Base-by-base conservation (phyloP, 2,113 vertebrate species). In the Petrocephalus zakoni region DNA sequence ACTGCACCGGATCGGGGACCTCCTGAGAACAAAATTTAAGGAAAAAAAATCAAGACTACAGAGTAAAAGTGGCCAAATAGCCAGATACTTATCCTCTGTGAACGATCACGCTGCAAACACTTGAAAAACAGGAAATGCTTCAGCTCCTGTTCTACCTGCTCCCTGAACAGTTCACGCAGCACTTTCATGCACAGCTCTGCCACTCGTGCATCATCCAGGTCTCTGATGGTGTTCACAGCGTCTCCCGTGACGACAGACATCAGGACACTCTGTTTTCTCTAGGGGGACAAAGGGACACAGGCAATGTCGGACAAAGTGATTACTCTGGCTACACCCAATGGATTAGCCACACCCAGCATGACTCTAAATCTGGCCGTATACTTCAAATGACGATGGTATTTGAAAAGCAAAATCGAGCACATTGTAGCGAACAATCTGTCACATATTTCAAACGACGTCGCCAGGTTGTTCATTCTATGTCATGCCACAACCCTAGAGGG, bases 191-290 rank as follows among this genome's bases (percentile, higher is more conserved):
- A 99, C 92, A 97, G 96, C 8, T 96, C 94, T 0, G 96, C 92
- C 89, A 99, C 96, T 92, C 98, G 95, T 75, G 95, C 95, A 88
- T 99, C 98, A 56, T 97, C 96, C 93, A 99, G 94, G 84, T 94
- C 97, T 88, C 93, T 91, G 21, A 99, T 91, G 1, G 95, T 92
- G 15, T 93, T 75, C 19, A 97, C 96, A 0, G 98, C 97, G 25
- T 98, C 97, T 42, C 98, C 98, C 0, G 97, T 96, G 47, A 99
- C 95, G 83, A 99, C 97, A 0, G 98, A 98, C 98, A 99, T 99
- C 90, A 99, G 93, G 93, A 99, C 96, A 25, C 98, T 97, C 90
- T 97, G 95, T 90, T 99, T 95, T 55, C 97, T 95, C 98, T 98
- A 7, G 75, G 29, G 78, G 86, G 2, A 72, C 21, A 90, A 10